A percentile compares a stretch with the other conserved stretches of the same genome.
These are phyloP conservation scores for Eurytoma adleriae DNA, from an alignment of 2,888 invertebrate genomes.

Conservation along the genomic window DNA sequence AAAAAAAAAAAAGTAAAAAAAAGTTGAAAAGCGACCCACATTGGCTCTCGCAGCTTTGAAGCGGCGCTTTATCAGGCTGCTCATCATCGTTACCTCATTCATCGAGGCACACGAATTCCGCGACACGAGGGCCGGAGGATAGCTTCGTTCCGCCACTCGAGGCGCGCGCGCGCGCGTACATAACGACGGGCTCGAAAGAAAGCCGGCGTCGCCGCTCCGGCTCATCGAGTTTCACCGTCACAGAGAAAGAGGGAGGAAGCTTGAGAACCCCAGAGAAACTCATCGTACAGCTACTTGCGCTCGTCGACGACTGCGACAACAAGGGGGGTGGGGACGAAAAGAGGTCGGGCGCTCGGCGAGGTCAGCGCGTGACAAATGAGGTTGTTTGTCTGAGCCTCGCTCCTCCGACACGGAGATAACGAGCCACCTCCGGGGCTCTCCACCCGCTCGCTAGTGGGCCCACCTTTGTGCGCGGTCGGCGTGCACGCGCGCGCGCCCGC, in stretches of 20 bases:
- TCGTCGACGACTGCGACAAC: background rate
- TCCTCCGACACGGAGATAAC: slow-evolving; percentile 69
- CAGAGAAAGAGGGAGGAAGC: background rate
- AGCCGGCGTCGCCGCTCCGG: background rate
- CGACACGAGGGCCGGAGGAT: no score
- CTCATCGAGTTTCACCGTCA: background rate
- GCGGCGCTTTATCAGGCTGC: no score
- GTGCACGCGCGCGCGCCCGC: background rate
- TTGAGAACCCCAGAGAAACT: background rate
- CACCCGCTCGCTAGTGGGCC: slow-evolving; percentile 2
- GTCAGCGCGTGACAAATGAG: slow-evolving; percentile 72
- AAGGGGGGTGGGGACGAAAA: background rate
- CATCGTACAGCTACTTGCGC: no score
- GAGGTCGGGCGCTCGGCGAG: slow-evolving; percentile 52
- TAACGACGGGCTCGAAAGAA: background rate
- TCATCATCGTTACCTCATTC: no score
- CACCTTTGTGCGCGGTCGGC: background rate
- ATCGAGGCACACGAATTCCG: no score
- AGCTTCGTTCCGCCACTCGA: no score
- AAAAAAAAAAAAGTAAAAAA: no score
- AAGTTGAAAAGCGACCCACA: no score
- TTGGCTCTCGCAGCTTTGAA: no score
- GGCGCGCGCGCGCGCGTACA: background rate
- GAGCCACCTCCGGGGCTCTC: slow-evolving; percentile 65
- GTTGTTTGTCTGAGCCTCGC: slow-evolving; percentile 66